Evolutionary conservation across 2,797 vertebrate species (phyloP), one percentile per base, ranked within the genome.

Genomic region (Oryzias dopingdopingensis): DNA sequence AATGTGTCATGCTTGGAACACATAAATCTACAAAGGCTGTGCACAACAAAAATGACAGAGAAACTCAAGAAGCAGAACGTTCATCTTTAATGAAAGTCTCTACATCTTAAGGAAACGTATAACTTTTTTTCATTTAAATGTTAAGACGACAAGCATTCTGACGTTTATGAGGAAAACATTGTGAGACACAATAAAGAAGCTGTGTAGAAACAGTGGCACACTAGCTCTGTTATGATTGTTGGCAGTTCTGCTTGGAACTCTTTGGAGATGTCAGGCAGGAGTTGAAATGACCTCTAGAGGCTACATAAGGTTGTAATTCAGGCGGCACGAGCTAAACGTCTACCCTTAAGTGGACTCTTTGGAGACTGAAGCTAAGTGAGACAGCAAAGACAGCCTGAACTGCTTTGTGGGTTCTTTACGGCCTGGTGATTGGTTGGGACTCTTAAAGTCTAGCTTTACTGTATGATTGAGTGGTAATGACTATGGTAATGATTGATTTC

Each of bases 231-330:
- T 29, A 44, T 32, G 15, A 16, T 42, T 23, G n/a, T 42, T n/a
- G 40, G 18, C 14, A 40, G 42, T 23, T 62, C 4, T 15, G 4
- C 12, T 54, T 46, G 13, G 22, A 17, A 44, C 41, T 51, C 43
- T 45, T 5, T 62, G 42, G 42, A 54, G n/a, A 57, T 5, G 12
- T 5, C 14, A 54, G 32, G 54, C 15, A 15, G 20, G 2, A 6
- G 10, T 65, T 32, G 12, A 52, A 47, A 65, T 6, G 6, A 47
- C 45, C 18, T 22, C 14, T 26, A 29, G 50, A 48, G 20, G 22
- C n/a, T 24, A 51, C n/a, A 40, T 29, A 55, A 43, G 32, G 40
- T n/a, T 55, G 47, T 37, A 56, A 56, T 32, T 24, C 14, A 42
- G 50, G 45, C n/a, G 6, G 10, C 52, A 37, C 43, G 37, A n/a